Evolutionary conservation across 2,888 invertebrate species (phyloP), one percentile per base, ranked within the genome.

Genomic region (Drosophila nigricruria): DNA sequence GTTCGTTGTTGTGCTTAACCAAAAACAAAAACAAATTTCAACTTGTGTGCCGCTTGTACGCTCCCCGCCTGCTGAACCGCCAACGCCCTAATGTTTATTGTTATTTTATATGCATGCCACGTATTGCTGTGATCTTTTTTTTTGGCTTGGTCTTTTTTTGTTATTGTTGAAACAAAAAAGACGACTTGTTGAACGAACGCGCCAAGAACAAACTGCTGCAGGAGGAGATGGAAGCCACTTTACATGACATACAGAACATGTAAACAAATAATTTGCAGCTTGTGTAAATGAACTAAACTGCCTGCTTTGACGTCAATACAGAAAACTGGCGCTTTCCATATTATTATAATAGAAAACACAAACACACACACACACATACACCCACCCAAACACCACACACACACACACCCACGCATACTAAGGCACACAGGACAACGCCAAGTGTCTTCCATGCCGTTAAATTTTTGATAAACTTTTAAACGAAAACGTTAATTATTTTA

Each of bases 201-300:
- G 97, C 97, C 95, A 97, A 98, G 95, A 98, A 97, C 95, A 98
- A 97, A 95, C 95, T 97, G 94, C 96, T 99, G 94, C 97, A 98
- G 94, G 97, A 98, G 94, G 99, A 99, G 94, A 98, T 99, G 97
- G 99, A 99, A 94, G 96, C 97, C 93, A 98, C 98, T 93, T 96
- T 99, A 95, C 97, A 98, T 95, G 99, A 99, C 95, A 97, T 99
- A 94, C 98, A 98, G 95, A 98, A 98, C 94, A 98, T 98, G 97
- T 98, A 97, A 82, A 66, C n/a, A 56, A 53, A 30, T 47, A 77
- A 88, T 81, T 82, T 83, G 89, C 49, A 49, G 49, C 70, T 69
- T 79, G 60, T 79, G 85, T 85, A 82, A 85, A 89, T 86, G 67
- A 89, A 86, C 71, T 73, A 88, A 89, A 87, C 86, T 87, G 86